Evolutionary conservation across 2,113 vertebrate species (phyloP).

Genomic region (Sterna hirundo): DNA sequence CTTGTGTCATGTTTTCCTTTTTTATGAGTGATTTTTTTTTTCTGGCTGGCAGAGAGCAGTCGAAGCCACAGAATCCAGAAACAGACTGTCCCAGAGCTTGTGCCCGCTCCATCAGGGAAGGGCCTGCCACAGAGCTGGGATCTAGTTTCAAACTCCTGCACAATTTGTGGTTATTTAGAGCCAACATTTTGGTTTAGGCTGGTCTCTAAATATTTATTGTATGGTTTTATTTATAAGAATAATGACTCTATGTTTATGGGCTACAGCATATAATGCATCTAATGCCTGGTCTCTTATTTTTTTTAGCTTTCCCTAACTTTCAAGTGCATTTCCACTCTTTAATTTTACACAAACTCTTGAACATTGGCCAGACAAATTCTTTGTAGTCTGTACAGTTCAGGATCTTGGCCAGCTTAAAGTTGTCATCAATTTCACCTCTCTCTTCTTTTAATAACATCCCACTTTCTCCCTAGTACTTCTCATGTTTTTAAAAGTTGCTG

Average conservation of each 20-base stretch:
- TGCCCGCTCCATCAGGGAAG: background rate
- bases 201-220: constrained; percentile 39
- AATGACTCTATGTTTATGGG: background rate
- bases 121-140: background rate
- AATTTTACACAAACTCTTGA: constrained; percentile 41
- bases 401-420: constrained; percentile 37
- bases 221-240: constrained; percentile 53
- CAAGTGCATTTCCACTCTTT: constrained; percentile 27
- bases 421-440: constrained; percentile 32
- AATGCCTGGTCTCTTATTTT: background rate
- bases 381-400: constrained; percentile 2
- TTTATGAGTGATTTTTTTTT: background rate
- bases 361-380: constrained; percentile 23
- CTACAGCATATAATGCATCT: background rate
- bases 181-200: constrained; percentile 5
- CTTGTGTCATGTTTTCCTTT: background rate
- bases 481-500: background rate
- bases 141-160: constrained; percentile 37
- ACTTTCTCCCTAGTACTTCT: background rate
- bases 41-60: background rate
- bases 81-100: background rate
- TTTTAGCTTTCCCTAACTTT: constrained; percentile 19
- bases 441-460: constrained; percentile 4
- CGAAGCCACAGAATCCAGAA: constrained; percentile 1
- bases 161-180: constrained; percentile 27